Evolutionary conservation across 2,113 vertebrate species (phyloP), one percentile per base, ranked within the genome.

Genomic region (Periophthalmus modestus): DNA sequence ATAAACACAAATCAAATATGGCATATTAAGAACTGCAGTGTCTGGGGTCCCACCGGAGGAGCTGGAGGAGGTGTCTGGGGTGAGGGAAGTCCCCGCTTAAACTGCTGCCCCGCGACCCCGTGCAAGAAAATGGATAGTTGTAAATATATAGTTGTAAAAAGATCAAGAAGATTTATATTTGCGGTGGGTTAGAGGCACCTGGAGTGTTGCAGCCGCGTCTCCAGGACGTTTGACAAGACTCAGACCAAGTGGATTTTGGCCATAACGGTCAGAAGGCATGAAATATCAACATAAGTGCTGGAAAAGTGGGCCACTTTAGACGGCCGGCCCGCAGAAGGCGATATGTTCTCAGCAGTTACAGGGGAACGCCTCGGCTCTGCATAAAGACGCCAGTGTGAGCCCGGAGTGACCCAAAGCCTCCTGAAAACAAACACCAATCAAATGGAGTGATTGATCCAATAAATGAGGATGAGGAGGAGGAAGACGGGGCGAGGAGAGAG

Each of bases 391-490:
- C 82, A 87, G 81, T 91, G 88, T 91, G 83, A 58, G 70, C 68
- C 84, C 83, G 84, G 80, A 89, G 81, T 84, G 90, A 88, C 89
- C 85, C 50, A 85, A 72, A 62, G 81, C 85, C 80, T 88, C 82
- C 85, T 88, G 86, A 89, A 92, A 92, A 93, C 89, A 92, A 93
- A 92, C 90, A 92, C 80, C 78, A 86, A 91, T 91, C 89, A 89
- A 89, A 89, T 85, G 73, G 82, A 84, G 87, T 91, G 89, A 89
- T 92, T 90, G 91, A 91, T 90, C 78, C 86, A 82, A 90, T 84
- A 86, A 89, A 91, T 92, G 88, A 89, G 71, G 76, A 39, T 12
- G 62, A 39, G 36, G 36, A 39, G 65, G 84, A 78, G 86, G 28
- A 28, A 28, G 28, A 89, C 81, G 72, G 71, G 76, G 19, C 5